A percentile compares a stretch with the other conserved stretches of the same genome.
phyloP scores from a whole-genome alignment of 2,888 invertebrate genomes.

The Cataglyphis cursor region DNA sequence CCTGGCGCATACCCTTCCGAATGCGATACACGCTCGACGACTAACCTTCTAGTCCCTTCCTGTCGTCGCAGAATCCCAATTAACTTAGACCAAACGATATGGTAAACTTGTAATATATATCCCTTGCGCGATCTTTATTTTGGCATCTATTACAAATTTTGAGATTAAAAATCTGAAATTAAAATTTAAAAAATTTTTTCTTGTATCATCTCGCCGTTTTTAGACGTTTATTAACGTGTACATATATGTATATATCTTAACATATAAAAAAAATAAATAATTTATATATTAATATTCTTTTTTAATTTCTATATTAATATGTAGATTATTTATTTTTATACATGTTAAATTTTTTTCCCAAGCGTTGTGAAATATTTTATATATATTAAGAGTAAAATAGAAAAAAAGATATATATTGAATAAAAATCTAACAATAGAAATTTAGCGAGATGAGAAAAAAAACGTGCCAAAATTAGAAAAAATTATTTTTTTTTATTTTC shows the following conservation, averaged over 20 bases:
- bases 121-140: constrained; percentile 39
- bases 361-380: not conserved
- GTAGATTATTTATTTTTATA: not conserved
- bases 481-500: not conserved
- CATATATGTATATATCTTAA: not conserved
- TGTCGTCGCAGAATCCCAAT: constrained; percentile 76
- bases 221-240: not conserved
- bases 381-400: not conserved
- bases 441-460: not conserved
- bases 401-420: not conserved
- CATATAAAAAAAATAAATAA: not conserved
- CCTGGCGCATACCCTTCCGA: constrained; percentile 78
- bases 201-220: not conserved
- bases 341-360: not conserved
- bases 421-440: not conserved
- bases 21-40: constrained; percentile 76
- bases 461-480: not conserved
- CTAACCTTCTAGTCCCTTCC: constrained; percentile 61
- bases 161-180: not conserved
- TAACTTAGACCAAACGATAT: constrained; percentile 76
- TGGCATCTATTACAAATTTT: not conserved
- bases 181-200: not conserved
- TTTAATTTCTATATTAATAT: not conserved
- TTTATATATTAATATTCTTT: not conserved
- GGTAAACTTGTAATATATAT: constrained; percentile 43